Evolutionary conservation across 2,113 vertebrate species (phyloP), one percentile per base, ranked within the genome.

Genomic region (Odontesthes bonariensis): DNA sequence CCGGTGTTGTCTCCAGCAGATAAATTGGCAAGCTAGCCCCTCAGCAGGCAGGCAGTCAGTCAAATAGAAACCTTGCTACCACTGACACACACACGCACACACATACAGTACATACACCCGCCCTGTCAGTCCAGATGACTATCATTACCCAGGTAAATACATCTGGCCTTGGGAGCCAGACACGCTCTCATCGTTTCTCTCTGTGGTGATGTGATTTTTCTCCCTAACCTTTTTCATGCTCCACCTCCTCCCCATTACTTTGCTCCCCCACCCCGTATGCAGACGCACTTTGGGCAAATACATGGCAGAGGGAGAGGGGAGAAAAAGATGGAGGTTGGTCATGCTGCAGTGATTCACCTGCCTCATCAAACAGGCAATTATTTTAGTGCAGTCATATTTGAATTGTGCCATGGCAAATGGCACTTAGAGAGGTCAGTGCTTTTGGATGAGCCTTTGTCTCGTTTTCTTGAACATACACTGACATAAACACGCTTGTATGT

Each of bases 101-200:
- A 75, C 88, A 86, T 62, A 67, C 84, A 53, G 11, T 23, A 87
- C 91, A 82, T 91, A 84, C 72, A 77, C 89, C 17, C 62, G 19
- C 78, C 31, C 63, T 83, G 85, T 87, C 81, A 47, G 89, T 75
- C 86, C 75, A 63, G 82, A 89, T 92, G 94, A 92, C 93, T 93
- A 91, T 94, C 81, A 80, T 88, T 93, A 84, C 86, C 93, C 85
- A 91, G 93, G 89, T 78, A 81, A 91, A 93, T 81, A 88, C 90
- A 89, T 92, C 93, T 92, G 93, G 90, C 88, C 88, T 89, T 88
- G 81, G 79, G 73, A 89, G 81, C 81, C 81, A 69, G 74, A 69
- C 79, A 53, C 85, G 65, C 82, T 76, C 86, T 81, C 85, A 76
- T 85, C 77, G 56, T 79, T 69, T 84, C 84, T 78, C 82, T 85